Evolutionary conservation across 2,888 invertebrate species (phyloP), one percentile per base, ranked within the genome.

Genomic region (Sisyra nigra): DNA sequence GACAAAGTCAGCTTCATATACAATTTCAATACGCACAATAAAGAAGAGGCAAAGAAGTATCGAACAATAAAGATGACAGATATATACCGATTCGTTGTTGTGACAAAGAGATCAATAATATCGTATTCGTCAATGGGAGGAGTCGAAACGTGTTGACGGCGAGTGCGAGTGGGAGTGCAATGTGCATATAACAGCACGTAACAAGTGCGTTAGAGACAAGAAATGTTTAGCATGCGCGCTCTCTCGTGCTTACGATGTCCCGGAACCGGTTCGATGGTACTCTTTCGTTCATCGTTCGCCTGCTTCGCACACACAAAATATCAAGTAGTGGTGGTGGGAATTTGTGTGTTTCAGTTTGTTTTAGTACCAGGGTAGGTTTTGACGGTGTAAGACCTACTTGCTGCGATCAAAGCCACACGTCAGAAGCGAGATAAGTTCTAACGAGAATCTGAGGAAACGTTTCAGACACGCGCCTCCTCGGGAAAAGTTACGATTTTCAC

Each of bases 291-390:
- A 7, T 24, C 24, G 24, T 24, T 24, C 24, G 24, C 24, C 24
- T 24, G 24, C 24, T 24, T 24, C 7, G 24, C 24, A 24, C 24
- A 24, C 7, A 24, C 24, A 24, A 24, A 24, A 24, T 24, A 5
- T 24, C 24, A 24, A 24, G 24, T 24, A 24, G 24, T 24, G 24
- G 24, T 24, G 24, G 24, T 24, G 24, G 24, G 24, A 24, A 24
- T 24, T 15, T 35, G 17, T 15, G 13, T 52, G 53, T 53, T 53
- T 51, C 50, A 52, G 55, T 54, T 54, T 33, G 18, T 19, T 54
- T 61, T 61, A 62, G 69, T 65, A 69, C 71, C 71, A 68, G 72
- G 73, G 71, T 69, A 63, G 65, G 62, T 43, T 43, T 38, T 38
- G 43, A 38, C 37, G 15, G 32, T 32, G 38, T 11, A 35, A 30